A percentile compares a stretch with the other conserved stretches of the same genome.
These are phyloP conservation scores for Watsonalla cultraria DNA, from an alignment of 2,888 invertebrate species.

Conservation along the genomic window DNA sequence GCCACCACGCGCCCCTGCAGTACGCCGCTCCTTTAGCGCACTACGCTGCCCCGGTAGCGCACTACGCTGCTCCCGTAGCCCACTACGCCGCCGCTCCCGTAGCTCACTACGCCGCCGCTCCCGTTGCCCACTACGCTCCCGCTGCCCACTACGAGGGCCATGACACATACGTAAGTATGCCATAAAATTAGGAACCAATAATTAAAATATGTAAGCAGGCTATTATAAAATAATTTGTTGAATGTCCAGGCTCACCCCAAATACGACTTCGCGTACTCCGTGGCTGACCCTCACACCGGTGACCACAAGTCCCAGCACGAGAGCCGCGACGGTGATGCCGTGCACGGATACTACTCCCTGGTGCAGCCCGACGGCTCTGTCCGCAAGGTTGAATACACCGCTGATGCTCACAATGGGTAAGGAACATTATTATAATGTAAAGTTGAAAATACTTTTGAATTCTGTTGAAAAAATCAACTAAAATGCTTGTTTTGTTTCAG, in stretches of 20 bases:
- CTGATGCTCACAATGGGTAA: constrained; percentile 43
- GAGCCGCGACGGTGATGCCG: constrained; percentile 60
- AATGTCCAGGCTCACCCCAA: constrained; percentile 36
- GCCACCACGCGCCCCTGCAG: constrained; percentile 41
- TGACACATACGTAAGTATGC: constrained; percentile 27
- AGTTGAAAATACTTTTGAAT: not conserved
- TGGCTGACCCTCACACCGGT: constrained; percentile 68
- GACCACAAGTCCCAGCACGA: constrained; percentile 71
- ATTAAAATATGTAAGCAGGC: not conserved
- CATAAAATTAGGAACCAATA: not conserved
- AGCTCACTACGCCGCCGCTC: constrained; percentile 15
- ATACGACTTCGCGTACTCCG: constrained; percentile 64
- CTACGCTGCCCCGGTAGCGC: constrained; percentile 19
- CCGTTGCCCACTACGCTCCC: constrained; percentile 17
- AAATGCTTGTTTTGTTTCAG: constrained; percentile 23
- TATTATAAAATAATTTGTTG: not conserved
- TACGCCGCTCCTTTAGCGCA: constrained; percentile 21
- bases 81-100: constrained; percentile 14
- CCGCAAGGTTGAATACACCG: constrained; percentile 71
- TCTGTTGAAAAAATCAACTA: not conserved
- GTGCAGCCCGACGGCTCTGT: constrained; percentile 73
- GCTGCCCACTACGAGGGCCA: constrained; percentile 26
- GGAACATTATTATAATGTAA: not conserved
- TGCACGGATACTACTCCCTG: constrained; percentile 77
- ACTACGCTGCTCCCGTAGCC: constrained; percentile 17